phyloP scores from a whole-genome alignment of 2,888 invertebrate genomes.

The Xylocampa areola region DNA sequence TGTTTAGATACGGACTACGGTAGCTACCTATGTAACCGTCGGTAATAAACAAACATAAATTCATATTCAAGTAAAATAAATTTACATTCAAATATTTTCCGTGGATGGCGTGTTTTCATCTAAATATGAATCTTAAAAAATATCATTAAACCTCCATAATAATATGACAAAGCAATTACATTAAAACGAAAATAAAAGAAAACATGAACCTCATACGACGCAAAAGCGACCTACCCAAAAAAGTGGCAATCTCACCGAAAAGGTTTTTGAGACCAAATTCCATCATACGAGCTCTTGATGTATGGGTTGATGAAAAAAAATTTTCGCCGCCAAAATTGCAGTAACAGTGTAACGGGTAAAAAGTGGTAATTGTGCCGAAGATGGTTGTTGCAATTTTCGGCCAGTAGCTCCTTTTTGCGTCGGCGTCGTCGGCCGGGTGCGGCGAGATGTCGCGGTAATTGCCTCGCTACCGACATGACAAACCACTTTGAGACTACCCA shows the following conservation, averaged over 20 bases:
- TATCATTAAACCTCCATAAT: constrained; percentile 46
- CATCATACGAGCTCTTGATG: constrained; percentile 56
- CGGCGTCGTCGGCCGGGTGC: constrained; percentile 55
- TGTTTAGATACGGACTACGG: too few species aligned
- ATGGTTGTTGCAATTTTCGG: constrained; percentile 79
- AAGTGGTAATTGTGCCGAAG: constrained; percentile 79
- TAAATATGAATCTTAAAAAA: constrained; percentile 17
- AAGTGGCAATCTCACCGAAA: constrained; percentile 38
- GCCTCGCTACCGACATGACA: constrained; percentile 58
- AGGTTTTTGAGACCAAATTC: constrained; percentile 52
- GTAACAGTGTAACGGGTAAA: constrained; percentile 74
- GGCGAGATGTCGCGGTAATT: constrained; percentile 71
- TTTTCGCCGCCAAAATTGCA: constrained; percentile 67
- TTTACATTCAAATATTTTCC: not conserved
- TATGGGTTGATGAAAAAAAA: constrained; percentile 60
- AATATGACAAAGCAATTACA: constrained; percentile 34
- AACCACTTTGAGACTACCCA: constrained; percentile 59
- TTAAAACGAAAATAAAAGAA: constrained; percentile 31
- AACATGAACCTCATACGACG: constrained; percentile 25
- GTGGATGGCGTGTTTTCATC: not conserved
- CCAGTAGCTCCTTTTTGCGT: constrained; percentile 74
- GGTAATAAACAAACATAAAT: not conserved
- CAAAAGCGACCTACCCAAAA: constrained; percentile 26
- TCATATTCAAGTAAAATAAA: too few species aligned
- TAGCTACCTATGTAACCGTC: not conserved